Percentiles rank a stretch among this genome's conserved stretches.
Conservation (phyloP, 2,888 invertebrate genomes). For the Odontothrips loti region DNA sequence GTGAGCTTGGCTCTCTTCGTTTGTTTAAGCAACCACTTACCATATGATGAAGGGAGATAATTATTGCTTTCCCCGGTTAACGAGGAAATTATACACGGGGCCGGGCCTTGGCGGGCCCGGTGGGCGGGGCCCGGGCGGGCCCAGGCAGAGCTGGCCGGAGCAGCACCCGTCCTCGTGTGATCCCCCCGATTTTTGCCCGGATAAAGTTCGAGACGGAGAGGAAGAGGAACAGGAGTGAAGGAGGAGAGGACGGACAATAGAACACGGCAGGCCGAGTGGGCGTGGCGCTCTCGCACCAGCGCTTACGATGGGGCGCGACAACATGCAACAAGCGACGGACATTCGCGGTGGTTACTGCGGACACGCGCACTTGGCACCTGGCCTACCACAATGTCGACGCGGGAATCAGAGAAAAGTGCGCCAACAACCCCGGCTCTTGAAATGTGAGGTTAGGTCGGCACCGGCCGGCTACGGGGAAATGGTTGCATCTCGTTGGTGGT, state of each 20-base stretch:
- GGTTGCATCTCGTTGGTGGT: neutral
- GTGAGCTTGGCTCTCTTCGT: neutral
- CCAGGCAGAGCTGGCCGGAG: neutral
- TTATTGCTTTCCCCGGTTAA: conserved; percentile 19
- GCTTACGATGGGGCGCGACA: too few relatives aligned
- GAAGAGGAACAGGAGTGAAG: neutral
- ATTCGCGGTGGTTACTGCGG: neutral
- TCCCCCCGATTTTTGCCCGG: too few relatives aligned
- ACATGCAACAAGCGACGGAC: neutral
- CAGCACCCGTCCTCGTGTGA: neutral
- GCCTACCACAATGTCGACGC: neutral
- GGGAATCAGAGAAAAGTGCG: neutral
- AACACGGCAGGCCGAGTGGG: too few relatives aligned
- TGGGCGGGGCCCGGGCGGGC: neutral
- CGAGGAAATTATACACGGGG: conserved; percentile 12
- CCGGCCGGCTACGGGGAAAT: too few relatives aligned
- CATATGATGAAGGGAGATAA: conserved; percentile 19
- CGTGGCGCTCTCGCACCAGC: too few relatives aligned
- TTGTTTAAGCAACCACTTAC: conserved; percentile 22
- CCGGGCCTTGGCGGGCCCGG: neutral
- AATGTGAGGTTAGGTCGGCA: neutral
- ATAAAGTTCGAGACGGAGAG: too few relatives aligned
- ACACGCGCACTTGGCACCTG: conserved; percentile 2
- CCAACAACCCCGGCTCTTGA: neutral
- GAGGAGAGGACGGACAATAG: neutral